Base-by-base conservation (phyloP, 2,888 invertebrate genomes). In the Strigamia crassipes region DNA sequence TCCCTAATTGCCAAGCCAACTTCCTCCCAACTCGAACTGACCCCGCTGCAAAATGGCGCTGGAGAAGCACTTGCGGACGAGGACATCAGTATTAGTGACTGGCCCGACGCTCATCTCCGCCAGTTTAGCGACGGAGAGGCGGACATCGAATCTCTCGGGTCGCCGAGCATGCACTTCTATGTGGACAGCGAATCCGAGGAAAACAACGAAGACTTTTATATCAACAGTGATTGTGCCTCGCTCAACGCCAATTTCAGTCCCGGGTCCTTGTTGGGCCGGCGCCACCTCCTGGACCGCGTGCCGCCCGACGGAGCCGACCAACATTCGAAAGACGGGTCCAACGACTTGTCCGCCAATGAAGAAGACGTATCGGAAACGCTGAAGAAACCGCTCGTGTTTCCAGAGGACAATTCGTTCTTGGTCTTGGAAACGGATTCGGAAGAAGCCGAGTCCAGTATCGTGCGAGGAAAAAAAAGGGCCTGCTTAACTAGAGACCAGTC, bases 401-500 rank as follows among this genome's bases (percentile, higher is more conserved):
- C 27, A n/a, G 79, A 82, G 23, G 79, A 82, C 51, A n/a, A 23
- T 34, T 13, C 31, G 12, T 21, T 31, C n/a, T 5, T n/a, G 6
- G 18, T 31, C n/a, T 5, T n/a, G 6, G 18, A 31, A 8, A 46
- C 23, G 4, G 81, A 61, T 23, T 77, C 66, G 1, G 81, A 81
- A 31, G 79, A 51, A n/a, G 38, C 38, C 13, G 56, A 23, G 31
- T 82, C 66, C 81, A 41, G 10, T 2, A 46, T 46, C 2, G 12
- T 12, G 42, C 42, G 78, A 18, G n/a, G 15, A 31, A 61, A 46
- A n/a, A 79, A 73, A 18, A 46, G 83, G 78, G 83, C 81, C 56
- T 82, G 84, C 51, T 78, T 84, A 73, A 81, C 82, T 10, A 82
- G 85, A 12, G 86, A 86, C 46, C 84, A 84, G 38, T 86, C 86